phyloP scores from a whole-genome alignment of 2,113 vertebrate species.

The Onychostoma macrolepis region DNA sequence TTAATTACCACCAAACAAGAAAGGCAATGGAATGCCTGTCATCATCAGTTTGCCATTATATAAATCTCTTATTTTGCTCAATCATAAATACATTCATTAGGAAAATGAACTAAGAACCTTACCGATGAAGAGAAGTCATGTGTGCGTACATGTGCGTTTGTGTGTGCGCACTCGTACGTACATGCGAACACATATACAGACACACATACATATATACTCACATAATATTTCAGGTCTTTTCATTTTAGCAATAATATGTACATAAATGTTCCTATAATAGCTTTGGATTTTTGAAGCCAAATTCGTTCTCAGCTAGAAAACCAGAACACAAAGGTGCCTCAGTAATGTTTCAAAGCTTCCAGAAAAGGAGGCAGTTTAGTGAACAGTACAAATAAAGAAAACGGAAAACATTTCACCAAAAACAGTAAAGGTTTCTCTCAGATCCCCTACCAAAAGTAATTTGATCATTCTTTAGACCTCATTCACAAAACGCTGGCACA shows the following conservation, averaged over 20 bases:
- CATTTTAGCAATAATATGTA: slow-evolving; percentile 88
- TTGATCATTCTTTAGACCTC: slow-evolving; percentile 9
- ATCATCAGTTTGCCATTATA: slow-evolving; percentile 82
- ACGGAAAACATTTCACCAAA: slow-evolving; percentile 70
- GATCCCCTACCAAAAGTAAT: slow-evolving; percentile 38
- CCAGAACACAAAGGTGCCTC: slow-evolving; percentile 82
- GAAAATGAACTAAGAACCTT: slow-evolving; percentile 80
- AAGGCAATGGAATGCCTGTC: slow-evolving; percentile 85
- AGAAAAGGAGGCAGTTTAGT: slow-evolving; percentile 79
- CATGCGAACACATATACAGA: slow-evolving; percentile 78
- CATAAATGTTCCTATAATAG: slow-evolving; percentile 89
- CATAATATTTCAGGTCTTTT: slow-evolving; percentile 78
- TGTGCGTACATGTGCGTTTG: slow-evolving; percentile 71
- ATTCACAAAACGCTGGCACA: background rate
- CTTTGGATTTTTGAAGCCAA: slow-evolving; percentile 59
- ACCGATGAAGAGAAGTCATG: slow-evolving; percentile 65
- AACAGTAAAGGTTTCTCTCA: slow-evolving; percentile 46
- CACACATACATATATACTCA: slow-evolving; percentile 69
- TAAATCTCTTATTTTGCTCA: slow-evolving; percentile 78
- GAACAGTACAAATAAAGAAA: slow-evolving; percentile 73
- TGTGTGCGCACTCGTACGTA: slow-evolving; percentile 83
- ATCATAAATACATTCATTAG: slow-evolving; percentile 95
- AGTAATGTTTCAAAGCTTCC: slow-evolving; percentile 82
- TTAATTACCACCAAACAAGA: slow-evolving; percentile 79
- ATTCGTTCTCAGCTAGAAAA: slow-evolving; percentile 74